phyloP scores from a whole-genome alignment of 2,888 invertebrate genomes.

The Lepas anatifera region DNA sequence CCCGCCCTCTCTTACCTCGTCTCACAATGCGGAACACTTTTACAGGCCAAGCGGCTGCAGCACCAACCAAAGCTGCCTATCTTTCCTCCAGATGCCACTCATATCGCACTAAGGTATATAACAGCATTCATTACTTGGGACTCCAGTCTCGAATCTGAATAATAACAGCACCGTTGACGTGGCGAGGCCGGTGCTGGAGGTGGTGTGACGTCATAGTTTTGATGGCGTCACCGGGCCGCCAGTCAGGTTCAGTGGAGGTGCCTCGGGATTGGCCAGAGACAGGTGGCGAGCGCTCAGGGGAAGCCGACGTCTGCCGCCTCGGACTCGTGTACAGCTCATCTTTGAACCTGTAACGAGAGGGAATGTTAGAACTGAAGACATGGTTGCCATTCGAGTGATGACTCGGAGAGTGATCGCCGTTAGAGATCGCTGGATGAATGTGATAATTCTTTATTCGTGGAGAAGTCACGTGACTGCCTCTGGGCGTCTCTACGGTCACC shows the following conservation, averaged over 20 bases:
- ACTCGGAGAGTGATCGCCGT: no score
- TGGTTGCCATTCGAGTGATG: no score
- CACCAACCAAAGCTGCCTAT: not conserved
- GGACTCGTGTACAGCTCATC: slow-evolving; percentile 1
- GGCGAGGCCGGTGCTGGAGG: not conserved
- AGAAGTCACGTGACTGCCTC: no score
- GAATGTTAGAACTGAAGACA: no score
- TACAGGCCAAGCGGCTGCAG: no score
- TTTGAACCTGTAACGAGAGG: slow-evolving; percentile 6
- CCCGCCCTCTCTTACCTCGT: no score
- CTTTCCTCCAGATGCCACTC: not conserved
- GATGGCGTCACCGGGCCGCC: not conserved
- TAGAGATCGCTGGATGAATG: no score
- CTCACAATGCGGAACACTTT: no score
- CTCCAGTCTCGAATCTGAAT: not conserved
- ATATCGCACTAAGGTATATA: no score
- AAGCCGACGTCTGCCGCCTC: not conserved
- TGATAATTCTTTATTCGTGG: no score
- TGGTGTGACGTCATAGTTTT: no score
- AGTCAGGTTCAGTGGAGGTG: not conserved
- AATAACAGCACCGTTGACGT: not conserved
- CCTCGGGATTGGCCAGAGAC: not conserved
- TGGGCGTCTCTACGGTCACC: not conserved
- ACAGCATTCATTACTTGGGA: not conserved
- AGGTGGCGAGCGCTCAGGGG: not conserved